Evolutionary conservation across 1,140 invertebrate species (phyloP), one percentile per base, ranked within the genome.

Genomic region (Dreissena rostriformis): DNA sequence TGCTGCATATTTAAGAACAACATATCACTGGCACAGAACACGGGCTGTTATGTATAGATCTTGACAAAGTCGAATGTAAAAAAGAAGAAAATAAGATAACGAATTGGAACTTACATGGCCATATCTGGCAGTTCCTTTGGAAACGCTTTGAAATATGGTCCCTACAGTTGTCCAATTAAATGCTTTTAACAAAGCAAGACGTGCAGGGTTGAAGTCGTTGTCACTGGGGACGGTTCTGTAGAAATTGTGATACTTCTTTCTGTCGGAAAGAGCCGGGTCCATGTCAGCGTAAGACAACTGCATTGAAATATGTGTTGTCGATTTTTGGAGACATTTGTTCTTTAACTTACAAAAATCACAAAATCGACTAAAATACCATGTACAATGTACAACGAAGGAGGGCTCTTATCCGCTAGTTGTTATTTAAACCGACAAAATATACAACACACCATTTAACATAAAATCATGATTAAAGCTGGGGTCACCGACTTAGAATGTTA

Each of bases 161-260:
- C 98, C 98, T 17, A 99, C 98, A 71, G 97, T 95, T 0, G 97
- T 99, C 99, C 99, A 99, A 94, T 99, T 99, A 94, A 98, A 99
- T 90, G 96, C 95, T 89, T 96, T 95, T 65, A 99, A 94, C 1
- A 99, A 94, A 4, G 97, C 96, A 53, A 99, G 95, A 49, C 98
- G 95, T 0, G 98, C 98, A 8, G 96, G 95, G 94, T 99, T 99
- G 94, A 99, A 98, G 61, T 98, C 98, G 91, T 98, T 88, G 63
- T 93, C 92, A 66, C 91, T 90, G 0, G 90, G 91, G 61, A 93
- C 90, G 29, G 88, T 92, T 85, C 92, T 91, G 90, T 87, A 99
- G 94, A 99, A 99, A 93, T 99, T 99, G 4, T 97, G 98, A 93
- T 98, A 99, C 82, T 96, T 97, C 85, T 97, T 96, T 39, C 90